phyloP scores from a whole-genome alignment of 2,888 invertebrate genomes.

The Antheraea assamensis region DNA sequence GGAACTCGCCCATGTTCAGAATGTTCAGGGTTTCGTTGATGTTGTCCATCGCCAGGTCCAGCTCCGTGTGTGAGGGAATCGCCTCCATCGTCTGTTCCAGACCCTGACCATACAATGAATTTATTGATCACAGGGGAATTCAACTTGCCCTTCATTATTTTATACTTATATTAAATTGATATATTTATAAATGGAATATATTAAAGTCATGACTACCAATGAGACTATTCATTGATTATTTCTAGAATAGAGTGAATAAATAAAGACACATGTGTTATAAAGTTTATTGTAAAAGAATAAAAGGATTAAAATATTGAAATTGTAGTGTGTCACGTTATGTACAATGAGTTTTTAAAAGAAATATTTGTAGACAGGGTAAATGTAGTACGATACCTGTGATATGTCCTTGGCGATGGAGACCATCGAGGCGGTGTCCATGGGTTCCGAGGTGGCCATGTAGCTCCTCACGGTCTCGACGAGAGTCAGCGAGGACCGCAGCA shows the following conservation, averaged over 20 bases:
- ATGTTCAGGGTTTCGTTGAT: constrained; percentile 90
- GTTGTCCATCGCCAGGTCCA: constrained; percentile 93
- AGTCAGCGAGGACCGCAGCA: constrained; percentile 88
- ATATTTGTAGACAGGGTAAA: not conserved
- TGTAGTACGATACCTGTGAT: constrained; percentile 57
- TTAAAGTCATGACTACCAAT: no score
- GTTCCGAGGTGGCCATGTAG: constrained; percentile 86
- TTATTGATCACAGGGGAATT: not conserved
- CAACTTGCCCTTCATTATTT: not conserved
- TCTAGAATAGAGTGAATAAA: no score
- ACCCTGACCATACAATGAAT: constrained; percentile 61
- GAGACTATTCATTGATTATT: no score
- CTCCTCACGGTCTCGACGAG: constrained; percentile 92
- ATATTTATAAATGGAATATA: no score
- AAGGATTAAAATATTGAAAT: no score
- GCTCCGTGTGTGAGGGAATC: constrained; percentile 95
- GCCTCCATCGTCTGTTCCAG: constrained; percentile 87
- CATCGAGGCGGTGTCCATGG: constrained; percentile 82
- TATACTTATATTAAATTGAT: not conserved
- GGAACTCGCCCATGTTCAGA: constrained; percentile 88
- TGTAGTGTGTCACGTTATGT: no score
- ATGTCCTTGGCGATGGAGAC: constrained; percentile 90
- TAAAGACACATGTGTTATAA: no score
- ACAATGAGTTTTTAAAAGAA: no score
- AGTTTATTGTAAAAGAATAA: no score